Conservation (phyloP, 1,140 invertebrate genomes). For the Drosophila serrata region DNA sequence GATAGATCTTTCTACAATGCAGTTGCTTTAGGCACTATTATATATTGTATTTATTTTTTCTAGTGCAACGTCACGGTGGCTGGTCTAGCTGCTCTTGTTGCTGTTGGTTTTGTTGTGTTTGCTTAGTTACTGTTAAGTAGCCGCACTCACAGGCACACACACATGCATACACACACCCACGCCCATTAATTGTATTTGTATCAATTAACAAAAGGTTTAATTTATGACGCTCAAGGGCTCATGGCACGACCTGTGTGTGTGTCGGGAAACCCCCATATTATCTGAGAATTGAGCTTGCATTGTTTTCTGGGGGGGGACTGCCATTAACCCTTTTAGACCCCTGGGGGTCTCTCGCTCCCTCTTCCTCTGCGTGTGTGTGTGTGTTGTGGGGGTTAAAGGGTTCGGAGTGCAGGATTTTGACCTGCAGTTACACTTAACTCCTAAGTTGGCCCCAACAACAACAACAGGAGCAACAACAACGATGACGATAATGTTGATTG, state of each 20-base stretch:
- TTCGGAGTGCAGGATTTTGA: constrained; percentile 58
- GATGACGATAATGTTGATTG: constrained; percentile 19
- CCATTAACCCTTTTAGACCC: constrained; percentile 47
- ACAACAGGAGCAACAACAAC: background rate
- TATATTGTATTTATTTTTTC: background rate
- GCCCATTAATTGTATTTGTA: constrained; percentile 84
- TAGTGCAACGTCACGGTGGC: constrained; percentile 44
- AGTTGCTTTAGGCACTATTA: background rate
- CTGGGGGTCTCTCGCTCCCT: background rate
- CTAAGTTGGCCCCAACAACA: constrained; percentile 43
- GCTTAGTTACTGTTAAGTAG: constrained; percentile 80
- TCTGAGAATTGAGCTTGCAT: constrained; percentile 21
- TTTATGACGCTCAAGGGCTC: constrained; percentile 81
- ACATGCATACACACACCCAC: constrained; percentile 18
- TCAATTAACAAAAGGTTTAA: constrained; percentile 85
- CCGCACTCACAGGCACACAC: constrained; percentile 36
- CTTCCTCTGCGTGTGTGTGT: constrained; percentile 7
- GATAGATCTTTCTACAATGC: background rate
- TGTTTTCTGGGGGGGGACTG: constrained; percentile 33
- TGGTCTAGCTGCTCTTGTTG: constrained; percentile 26
- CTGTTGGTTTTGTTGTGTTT: constrained; percentile 68
- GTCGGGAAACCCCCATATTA: constrained; percentile 1
- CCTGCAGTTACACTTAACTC: constrained; percentile 79
- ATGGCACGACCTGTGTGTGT: constrained; percentile 27
- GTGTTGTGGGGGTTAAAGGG: constrained; percentile 16